Evolutionary conservation across 2,113 vertebrate genomes (phyloP).

Genomic region (Lamprotornis superbus): DNA sequence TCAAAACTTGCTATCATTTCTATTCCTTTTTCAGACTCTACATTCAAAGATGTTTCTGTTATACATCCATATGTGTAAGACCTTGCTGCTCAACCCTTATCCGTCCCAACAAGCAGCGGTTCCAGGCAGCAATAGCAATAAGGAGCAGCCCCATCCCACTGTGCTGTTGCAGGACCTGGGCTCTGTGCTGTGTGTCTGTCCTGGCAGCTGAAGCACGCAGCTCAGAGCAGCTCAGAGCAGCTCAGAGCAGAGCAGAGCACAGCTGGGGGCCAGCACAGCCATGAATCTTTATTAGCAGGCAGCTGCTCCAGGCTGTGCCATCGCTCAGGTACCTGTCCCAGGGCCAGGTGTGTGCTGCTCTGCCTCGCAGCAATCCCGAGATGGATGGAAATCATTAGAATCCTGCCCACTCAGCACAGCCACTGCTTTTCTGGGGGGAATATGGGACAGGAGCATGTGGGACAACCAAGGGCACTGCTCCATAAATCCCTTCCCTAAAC

Average conservation of each 20-base stretch:
- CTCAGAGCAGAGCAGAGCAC: background rate
- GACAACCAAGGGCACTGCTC: background rate
- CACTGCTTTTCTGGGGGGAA: background rate
- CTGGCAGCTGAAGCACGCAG: no score
- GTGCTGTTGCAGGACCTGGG: no score
- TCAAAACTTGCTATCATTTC: no score
- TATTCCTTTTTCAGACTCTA: no score
- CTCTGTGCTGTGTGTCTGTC: no score
- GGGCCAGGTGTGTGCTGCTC: background rate
- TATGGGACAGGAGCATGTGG: background rate
- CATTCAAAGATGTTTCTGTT: no score
- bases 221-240: background rate
- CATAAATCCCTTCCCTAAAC: background rate
- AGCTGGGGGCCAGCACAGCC: background rate
- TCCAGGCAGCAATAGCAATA: no score
- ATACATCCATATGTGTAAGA: no score
- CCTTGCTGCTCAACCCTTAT: no score
- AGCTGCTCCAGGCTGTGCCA: background rate
- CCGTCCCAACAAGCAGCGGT: no score
- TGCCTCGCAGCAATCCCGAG: background rate
- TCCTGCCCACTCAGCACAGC: background rate
- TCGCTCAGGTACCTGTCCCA: background rate
- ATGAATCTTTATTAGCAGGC: conserved; percentile 24
- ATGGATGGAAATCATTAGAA: conserved; percentile 8
- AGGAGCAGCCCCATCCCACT: no score